phyloP scores from a whole-genome alignment of 2,797 vertebrate genomes.

The Poeciliopsis turneri region DNA sequence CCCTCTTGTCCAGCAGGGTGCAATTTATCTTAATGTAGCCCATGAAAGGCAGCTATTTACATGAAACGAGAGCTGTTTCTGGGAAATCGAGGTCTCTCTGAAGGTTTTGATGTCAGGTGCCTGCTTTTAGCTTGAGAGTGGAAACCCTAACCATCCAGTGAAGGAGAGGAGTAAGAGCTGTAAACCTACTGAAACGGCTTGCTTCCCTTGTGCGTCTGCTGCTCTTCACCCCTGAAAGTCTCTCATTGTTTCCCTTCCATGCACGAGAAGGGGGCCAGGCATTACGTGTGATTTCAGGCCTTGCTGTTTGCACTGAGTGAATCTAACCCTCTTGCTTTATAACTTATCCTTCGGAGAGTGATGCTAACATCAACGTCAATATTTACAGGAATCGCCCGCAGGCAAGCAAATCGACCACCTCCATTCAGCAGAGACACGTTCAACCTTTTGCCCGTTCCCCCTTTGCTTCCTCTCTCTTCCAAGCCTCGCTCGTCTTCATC shows the following conservation, averaged over 20 bases:
- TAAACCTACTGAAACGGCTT: conserved; percentile 61
- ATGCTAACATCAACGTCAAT: conserved; percentile 80
- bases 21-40: conserved; percentile 73
- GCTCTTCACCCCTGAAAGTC: conserved; percentile 60
- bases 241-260: conserved; percentile 48
- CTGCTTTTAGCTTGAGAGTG: conserved; percentile 73
- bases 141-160: conserved; percentile 73
- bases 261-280: conserved; percentile 35
- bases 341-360: conserved; percentile 77
- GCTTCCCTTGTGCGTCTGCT: conserved; percentile 56
- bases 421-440: conserved; percentile 63
- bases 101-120: conserved; percentile 76
- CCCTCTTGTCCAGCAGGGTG: conserved; percentile 66
- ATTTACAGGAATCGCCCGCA: conserved; percentile 79
- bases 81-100: conserved; percentile 70
- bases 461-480: not conserved
- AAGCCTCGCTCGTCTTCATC: conserved; percentile 57
- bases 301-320: conserved; percentile 65
- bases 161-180: conserved; percentile 46
- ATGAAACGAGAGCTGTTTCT: conserved; percentile 75
- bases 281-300: conserved; percentile 61
- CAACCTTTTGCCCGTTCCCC: conserved; percentile 56
- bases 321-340: conserved; percentile 69
- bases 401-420: conserved; percentile 76
- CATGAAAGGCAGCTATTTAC: conserved; percentile 73